phyloP scores from a whole-genome alignment of 2,797 vertebrate species.

The Myiothlypis coronata region DNA sequence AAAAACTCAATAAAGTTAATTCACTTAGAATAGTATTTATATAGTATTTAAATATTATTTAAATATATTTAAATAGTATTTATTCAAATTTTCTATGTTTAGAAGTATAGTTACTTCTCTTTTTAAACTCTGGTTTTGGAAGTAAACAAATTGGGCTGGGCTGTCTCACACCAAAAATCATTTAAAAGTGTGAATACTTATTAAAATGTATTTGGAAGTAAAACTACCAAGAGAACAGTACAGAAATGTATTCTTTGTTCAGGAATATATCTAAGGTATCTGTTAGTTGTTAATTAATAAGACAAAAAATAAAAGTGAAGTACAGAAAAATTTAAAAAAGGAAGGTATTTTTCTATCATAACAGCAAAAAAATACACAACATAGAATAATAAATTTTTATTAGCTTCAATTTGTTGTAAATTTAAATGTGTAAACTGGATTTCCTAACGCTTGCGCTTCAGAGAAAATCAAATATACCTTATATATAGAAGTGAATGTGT shows the following conservation, averaged over 20 bases:
- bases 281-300: not conserved
- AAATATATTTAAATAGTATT: not conserved
- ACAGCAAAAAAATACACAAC: not conserved
- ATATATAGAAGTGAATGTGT: not conserved
- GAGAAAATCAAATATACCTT: not conserved
- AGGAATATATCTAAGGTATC: not conserved
- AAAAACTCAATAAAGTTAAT: not conserved
- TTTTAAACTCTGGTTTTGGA: not conserved
- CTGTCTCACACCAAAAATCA: not conserved
- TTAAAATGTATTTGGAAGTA: not conserved
- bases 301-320: not conserved
- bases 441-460: not conserved
- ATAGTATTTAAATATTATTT: no score
- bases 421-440: not conserved
- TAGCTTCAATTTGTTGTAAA: not conserved
- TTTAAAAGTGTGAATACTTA: not conserved
- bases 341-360: not conserved
- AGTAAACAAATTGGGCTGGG: rapidly evolving
- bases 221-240: not conserved
- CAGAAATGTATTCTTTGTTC: not conserved
- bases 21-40: not conserved
- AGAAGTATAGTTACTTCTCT: not conserved
- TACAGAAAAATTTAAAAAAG: rapidly evolving
- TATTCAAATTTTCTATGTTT: not conserved
- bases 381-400: not conserved